Percentiles rank a stretch among this genome's conserved stretches.
phyloP scores from a whole-genome alignment of 2,888 invertebrate species.

The Xestia rhomboidea region DNA sequence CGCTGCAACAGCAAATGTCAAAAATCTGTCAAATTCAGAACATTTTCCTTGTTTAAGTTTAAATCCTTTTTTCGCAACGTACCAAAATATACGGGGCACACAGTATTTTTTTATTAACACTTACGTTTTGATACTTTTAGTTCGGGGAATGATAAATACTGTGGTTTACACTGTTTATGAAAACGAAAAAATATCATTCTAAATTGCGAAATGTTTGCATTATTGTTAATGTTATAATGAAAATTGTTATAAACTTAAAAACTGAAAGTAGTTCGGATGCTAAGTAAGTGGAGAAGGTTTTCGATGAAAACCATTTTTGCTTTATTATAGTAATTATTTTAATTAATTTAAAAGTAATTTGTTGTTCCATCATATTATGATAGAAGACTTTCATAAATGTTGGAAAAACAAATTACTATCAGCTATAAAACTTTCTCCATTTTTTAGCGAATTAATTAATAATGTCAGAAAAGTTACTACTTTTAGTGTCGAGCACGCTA shows the following conservation, averaged over 20 bases:
- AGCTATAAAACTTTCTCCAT: not conserved
- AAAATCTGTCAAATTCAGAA: not conserved
- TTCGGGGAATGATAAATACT: slow-evolving; percentile 67
- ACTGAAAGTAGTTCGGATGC: slow-evolving; percentile 15
- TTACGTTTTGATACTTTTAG: slow-evolving; percentile 65
- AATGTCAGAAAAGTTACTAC: not conserved
- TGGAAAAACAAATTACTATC: not conserved
- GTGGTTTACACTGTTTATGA: slow-evolving; percentile 52
- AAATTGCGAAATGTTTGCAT: slow-evolving; percentile 18
- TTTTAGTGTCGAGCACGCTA: slow-evolving; percentile 17
- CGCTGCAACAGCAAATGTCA: slow-evolving; percentile 6
- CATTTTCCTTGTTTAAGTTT: not conserved
- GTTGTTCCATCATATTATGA: no score
- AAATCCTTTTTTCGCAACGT: not conserved
- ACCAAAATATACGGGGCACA: slow-evolving; percentile 50
- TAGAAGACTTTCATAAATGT: no score
- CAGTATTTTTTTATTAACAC: slow-evolving; percentile 65
- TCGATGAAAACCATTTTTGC: not conserved
- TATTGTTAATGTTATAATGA: slow-evolving; percentile 8
- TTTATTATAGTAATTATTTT: not conserved
- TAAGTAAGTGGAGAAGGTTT: not conserved
- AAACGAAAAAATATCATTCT: slow-evolving; percentile 29
- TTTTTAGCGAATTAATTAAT: not conserved
- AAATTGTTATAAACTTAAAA: not conserved
- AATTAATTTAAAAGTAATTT: no score